Evolutionary conservation across 2,888 invertebrate genomes (phyloP).

Genomic region (Miltochrista miniata): DNA sequence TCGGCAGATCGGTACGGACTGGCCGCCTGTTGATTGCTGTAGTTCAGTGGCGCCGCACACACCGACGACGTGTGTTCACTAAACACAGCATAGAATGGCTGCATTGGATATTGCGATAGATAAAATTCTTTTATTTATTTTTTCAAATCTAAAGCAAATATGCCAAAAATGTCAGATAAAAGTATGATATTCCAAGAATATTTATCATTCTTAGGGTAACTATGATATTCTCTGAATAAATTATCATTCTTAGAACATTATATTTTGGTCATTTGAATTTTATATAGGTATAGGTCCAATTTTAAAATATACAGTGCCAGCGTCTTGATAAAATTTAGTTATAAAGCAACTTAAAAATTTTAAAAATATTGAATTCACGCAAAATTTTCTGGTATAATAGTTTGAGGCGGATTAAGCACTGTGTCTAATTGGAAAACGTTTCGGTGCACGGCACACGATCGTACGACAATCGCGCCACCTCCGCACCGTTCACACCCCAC

Average conservation of each 20-base stretch:
- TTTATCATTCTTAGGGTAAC: no score
- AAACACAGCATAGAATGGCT: slow-evolving; percentile 41
- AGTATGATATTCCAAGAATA: neutral
- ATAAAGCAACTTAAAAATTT: no score
- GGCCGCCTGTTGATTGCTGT: slow-evolving; percentile 41
- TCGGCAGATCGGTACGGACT: slow-evolving; percentile 70
- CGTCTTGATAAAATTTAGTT: no score
- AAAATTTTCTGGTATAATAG: no score
- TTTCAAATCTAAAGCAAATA: no score
- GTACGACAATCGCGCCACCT: slow-evolving; percentile 67
- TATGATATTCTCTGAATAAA: no score
- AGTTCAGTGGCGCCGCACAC: slow-evolving; percentile 35
- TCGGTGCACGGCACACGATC: slow-evolving; percentile 47
- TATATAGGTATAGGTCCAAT: no score
- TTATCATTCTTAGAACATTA: no score
- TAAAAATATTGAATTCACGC: no score
- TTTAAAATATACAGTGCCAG: no score
- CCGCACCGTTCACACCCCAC: slow-evolving; percentile 40
- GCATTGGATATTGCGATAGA: slow-evolving; percentile 18
- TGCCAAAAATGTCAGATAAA: neutral
- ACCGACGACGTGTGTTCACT: slow-evolving; percentile 49
- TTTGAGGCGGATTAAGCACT: slow-evolving; percentile 25
- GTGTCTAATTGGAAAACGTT: slow-evolving; percentile 47
- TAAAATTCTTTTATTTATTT: slow-evolving; percentile 6
- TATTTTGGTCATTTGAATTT: no score